phyloP scores from a whole-genome alignment of 1,140 invertebrate genomes.

The Marisa cornuarietis region DNA sequence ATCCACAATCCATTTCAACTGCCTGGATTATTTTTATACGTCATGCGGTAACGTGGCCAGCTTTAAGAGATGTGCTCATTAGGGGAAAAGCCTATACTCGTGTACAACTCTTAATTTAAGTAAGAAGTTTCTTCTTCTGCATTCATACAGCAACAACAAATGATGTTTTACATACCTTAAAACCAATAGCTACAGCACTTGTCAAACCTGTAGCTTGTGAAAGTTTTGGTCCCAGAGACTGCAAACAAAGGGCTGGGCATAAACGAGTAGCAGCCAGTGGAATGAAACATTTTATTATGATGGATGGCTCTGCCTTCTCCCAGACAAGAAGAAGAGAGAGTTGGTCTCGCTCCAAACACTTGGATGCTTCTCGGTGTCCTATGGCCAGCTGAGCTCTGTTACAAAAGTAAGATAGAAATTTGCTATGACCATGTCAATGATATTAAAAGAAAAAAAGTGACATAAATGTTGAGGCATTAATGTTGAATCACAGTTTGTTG shows the following conservation, averaged over 20 bases:
- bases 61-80: too few species aligned
- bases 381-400: conserved; percentile 28
- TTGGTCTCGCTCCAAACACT: conserved; percentile 39
- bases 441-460: too few species aligned
- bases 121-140: background rate
- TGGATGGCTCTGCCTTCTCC: conserved; percentile 21
- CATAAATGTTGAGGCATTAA: too few species aligned
- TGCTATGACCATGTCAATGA: too few species aligned
- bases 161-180: conserved; percentile 33
- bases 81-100: background rate
- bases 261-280: conserved; percentile 27
- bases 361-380: conserved; percentile 45
- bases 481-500: too few species aligned
- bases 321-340: conserved; percentile 38
- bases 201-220: conserved; percentile 19
- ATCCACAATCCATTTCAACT: background rate
- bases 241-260: conserved; percentile 35
- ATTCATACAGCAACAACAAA: background rate
- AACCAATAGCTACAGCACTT: conserved; percentile 35
- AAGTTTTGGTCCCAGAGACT: conserved; percentile 29
- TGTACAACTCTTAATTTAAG: background rate
- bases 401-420: too few species aligned
- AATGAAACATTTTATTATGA: conserved; percentile 36
- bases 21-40: background rate
- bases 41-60: background rate